Conservation (phyloP, 2,888 invertebrate species). For the Dione vanillae region DNA sequence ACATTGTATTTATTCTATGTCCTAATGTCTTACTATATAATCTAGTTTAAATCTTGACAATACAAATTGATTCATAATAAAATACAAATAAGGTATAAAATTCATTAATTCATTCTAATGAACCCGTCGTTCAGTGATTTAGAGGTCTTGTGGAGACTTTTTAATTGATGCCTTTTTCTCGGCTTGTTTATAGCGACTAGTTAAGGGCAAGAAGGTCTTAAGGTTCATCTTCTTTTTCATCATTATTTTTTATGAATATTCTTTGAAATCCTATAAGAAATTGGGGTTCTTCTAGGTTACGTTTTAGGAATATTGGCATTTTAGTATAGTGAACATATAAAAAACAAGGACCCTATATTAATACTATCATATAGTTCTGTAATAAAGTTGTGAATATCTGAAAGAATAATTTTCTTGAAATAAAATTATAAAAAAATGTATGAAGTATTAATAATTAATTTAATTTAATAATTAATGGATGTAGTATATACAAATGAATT, state of each 20-base stretch:
- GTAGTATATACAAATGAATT: too few species aligned
- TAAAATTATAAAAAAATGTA: too few species aligned
- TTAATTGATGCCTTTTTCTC: slow-evolving; percentile 75
- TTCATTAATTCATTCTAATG: slow-evolving; percentile 54
- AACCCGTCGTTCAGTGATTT: slow-evolving; percentile 62
- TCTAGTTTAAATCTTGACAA: background rate
- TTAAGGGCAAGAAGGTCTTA: slow-evolving; percentile 46
- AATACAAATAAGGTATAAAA: slow-evolving; percentile 43
- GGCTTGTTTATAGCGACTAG: slow-evolving; percentile 59
- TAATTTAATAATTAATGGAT: too few species aligned
- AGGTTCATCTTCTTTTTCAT: background rate
- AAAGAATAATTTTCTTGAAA: too few species aligned
- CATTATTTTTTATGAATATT: background rate
- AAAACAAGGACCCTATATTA: too few species aligned
- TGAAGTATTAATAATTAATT: too few species aligned
- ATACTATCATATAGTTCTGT: too few species aligned
- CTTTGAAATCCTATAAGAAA: too few species aligned
- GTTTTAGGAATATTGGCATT: too few species aligned
- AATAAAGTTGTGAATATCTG: too few species aligned
- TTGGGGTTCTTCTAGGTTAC: too few species aligned
- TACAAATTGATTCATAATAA: slow-evolving; percentile 40
- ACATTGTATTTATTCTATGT: slow-evolving; percentile 18
- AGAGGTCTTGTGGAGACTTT: slow-evolving; percentile 55
- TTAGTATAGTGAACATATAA: too few species aligned
- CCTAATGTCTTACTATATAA: slow-evolving; percentile 26